Percentiles rank a stretch among this genome's conserved stretches.
Evolutionary conservation across 2,797 vertebrate genomes (phyloP).

Genomic region (Coreius guichenoti): DNA sequence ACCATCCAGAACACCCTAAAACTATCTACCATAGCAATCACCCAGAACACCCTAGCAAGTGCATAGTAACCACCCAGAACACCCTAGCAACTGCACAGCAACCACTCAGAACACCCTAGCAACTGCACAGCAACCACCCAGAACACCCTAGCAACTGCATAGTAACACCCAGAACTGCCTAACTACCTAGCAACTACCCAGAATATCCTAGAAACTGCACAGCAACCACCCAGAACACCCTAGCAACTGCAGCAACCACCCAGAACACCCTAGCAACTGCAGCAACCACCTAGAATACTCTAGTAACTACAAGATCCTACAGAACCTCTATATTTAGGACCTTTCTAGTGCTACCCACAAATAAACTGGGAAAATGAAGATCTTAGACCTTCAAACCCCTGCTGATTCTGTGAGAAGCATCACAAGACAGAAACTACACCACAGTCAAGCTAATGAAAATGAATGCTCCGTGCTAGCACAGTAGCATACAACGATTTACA

Average conservation of each 20-base stretch:
- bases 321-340: background rate
- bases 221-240: no score
- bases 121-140: background rate
- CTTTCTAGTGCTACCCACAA: background rate
- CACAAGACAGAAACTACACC: background rate
- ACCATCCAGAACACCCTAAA: background rate
- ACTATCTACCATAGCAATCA: no score
- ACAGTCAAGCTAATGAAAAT: constrained; percentile 24
- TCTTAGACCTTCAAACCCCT: background rate
- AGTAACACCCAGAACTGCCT: no score
- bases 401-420: background rate
- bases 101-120: background rate
- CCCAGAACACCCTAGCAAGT: background rate
- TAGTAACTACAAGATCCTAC: background rate
- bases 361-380: background rate
- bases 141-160: no score
- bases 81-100: background rate
- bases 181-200: no score
- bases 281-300: background rate
- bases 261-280: no score
- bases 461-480: constrained; percentile 15
- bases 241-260: no score
- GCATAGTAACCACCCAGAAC: background rate
- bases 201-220: no score
- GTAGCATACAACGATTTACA: constrained; percentile 62